Conservation (phyloP, 2,797 vertebrate species). For the Picus viridis region DNA sequence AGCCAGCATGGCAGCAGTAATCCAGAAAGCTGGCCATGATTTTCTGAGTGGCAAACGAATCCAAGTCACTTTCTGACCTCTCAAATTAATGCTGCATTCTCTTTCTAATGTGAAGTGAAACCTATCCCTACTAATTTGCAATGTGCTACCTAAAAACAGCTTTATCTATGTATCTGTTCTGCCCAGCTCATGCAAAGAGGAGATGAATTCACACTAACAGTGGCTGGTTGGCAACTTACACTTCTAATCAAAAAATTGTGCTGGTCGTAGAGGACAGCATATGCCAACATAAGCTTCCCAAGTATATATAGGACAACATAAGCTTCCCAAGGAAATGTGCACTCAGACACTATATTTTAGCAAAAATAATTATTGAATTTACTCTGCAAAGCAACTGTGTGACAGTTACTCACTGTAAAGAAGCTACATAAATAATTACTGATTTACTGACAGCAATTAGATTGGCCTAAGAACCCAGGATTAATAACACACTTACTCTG, state of each 20-base stretch:
- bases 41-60: neutral
- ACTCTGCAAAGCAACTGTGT: neutral
- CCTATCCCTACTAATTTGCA: neutral
- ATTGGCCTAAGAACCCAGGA: conserved; percentile 20
- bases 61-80: neutral
- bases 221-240: neutral
- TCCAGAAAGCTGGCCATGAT: neutral
- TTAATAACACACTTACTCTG: conserved; percentile 13
- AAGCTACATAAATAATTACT: conserved; percentile 50
- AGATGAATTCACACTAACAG: neutral
- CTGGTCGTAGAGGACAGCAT: accelerated
- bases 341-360: accelerated
- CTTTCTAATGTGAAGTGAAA: neutral
- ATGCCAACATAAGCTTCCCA: neutral
- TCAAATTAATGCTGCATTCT: neutral
- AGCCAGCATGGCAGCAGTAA: neutral
- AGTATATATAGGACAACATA: neutral
- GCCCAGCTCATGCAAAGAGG: neutral
- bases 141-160: neutral
- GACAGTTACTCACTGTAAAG: conserved; percentile 8
- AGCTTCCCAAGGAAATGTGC: neutral
- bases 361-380: neutral
- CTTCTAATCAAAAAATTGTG: neutral
- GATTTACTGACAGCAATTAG: conserved; percentile 39
- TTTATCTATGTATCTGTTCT: accelerated